Evolutionary conservation across 2,888 invertebrate species (phyloP), one percentile per base, ranked within the genome.

Genomic region (Theodoxus fluviatilis): DNA sequence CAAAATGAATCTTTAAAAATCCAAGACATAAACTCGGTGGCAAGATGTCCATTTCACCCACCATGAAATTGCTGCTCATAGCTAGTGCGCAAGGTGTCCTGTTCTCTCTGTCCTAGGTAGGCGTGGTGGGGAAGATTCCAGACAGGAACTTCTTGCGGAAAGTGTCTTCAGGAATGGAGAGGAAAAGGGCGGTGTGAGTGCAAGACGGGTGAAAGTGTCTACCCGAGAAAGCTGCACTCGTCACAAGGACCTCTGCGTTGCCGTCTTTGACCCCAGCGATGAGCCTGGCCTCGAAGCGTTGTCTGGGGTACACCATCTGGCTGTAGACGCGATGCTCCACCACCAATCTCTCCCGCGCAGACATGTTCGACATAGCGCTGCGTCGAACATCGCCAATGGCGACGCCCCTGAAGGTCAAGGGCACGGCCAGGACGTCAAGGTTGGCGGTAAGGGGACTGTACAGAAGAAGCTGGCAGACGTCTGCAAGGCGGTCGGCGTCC

Each of bases 311-410:
- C 12, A 81, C 75, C 59, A 83, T 78, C 12, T 73, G 75, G 40
- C 76, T 75, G 68, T 79, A 81, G 37, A 84, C 71, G 68, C 79
- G 82, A 74, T 84, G 83, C 67, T 84, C 84, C n/a, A 83, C 75
- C 33, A 78, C 77, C 38, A 80, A 77, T 70, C 80, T 79, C 38
- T 81, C 78, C 57, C 78, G 76, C 1, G 78, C 68, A 31, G 74
- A 74, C 59, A 78, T 79, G 33, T 74, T 69, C 22, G 73, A 69
- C 37, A 83, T 75, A 7, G 78, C 76, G 12, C 69, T 69, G 49
- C 73, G 52, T 52, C 79, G 77, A 1, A 82, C 75, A 57, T 80
- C 80, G 25, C 77, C 77, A 43, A 83, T 77, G 28, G 71, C 74
- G 12, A 71, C 71, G 12, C 74, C 63, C 47, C 76, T 76, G 69